A percentile compares a stretch with the other conserved stretches of the same genome.
These are phyloP conservation scores for Synanthedon formicaeformis DNA, from an alignment of 2,888 invertebrate species.

Conservation along the genomic window DNA sequence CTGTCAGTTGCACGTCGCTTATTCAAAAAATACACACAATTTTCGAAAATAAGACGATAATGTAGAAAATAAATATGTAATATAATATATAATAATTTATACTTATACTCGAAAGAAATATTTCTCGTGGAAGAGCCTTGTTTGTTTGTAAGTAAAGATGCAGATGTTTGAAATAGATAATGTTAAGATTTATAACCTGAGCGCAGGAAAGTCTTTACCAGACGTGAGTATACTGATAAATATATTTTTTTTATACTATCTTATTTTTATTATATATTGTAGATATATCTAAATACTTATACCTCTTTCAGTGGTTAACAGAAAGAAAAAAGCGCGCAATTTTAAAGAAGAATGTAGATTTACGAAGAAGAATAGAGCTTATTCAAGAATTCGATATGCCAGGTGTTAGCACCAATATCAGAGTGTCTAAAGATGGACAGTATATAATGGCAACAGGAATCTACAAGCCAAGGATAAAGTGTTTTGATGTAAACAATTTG, in stretches of 20 bases:
- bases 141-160: constrained; percentile 68
- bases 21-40: too few relatives aligned
- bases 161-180: constrained; percentile 94
- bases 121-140: neutral
- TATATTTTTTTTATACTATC: neutral
- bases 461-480: constrained; percentile 96
- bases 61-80: too few relatives aligned
- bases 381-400: constrained; percentile 99
- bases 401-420: constrained; percentile 86
- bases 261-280: constrained; percentile 1
- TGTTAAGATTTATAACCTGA: constrained; percentile 97
- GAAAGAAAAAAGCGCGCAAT: constrained; percentile 85
- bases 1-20: too few relatives aligned
- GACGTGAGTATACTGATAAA: constrained; percentile 76
- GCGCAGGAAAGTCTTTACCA: constrained; percentile 95
- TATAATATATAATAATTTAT: too few relatives aligned
- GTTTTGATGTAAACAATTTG: constrained; percentile 95
- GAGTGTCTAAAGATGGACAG: constrained; percentile 90
- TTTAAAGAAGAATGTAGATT: constrained; percentile 89
- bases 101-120: too few relatives aligned
- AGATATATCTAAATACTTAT: neutral
- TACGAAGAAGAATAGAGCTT: constrained; percentile 91
- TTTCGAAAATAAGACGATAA: too few relatives aligned
- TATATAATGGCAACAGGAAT: constrained; percentile 93
- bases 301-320: constrained; percentile 82